These are phyloP conservation scores for Drosophila paracracens DNA, from an alignment of 2,888 invertebrate genomes.

Conservation along the genomic window DNA sequence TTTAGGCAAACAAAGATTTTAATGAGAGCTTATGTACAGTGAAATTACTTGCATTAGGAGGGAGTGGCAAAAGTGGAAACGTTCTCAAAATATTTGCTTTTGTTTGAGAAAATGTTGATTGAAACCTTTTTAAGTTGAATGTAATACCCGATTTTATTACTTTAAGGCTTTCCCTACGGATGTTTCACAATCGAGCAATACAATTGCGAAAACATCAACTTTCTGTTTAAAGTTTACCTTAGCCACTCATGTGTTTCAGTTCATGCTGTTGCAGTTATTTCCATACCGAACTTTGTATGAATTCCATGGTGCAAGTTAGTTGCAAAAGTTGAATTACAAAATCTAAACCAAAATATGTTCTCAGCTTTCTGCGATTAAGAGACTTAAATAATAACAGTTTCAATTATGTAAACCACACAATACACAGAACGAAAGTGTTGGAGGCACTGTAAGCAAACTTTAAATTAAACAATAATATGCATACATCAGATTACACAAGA, in stretches of 20 bases:
- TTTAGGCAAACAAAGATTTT: neutral
- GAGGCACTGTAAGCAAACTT: neutral
- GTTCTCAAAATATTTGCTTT: neutral
- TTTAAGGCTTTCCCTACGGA: neutral
- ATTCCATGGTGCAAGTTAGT: constrained; percentile 6
- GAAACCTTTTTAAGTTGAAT: neutral
- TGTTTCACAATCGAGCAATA: neutral
- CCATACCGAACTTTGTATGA: constrained; percentile 14
- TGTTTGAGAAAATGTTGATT: neutral
- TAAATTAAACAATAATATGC: constrained; percentile 7
- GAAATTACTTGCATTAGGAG: neutral
- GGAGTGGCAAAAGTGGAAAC: neutral
- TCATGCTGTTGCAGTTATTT: neutral
- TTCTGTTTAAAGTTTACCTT: neutral
- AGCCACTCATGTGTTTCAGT: constrained; percentile 1
- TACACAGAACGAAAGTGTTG: neutral
- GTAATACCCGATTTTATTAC: neutral
- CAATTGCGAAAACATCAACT: neutral
- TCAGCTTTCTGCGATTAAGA: constrained; percentile 7
- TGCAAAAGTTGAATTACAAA: constrained; percentile 15
- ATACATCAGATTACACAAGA: neutral
- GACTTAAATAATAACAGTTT: neutral
- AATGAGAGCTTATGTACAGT: neutral
- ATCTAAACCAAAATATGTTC: neutral
- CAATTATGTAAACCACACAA: neutral